Percentiles rank a stretch among this genome's conserved stretches.
Evolutionary conservation across 2,888 invertebrate species (phyloP).

Genomic region (Xylota segnis): DNA sequence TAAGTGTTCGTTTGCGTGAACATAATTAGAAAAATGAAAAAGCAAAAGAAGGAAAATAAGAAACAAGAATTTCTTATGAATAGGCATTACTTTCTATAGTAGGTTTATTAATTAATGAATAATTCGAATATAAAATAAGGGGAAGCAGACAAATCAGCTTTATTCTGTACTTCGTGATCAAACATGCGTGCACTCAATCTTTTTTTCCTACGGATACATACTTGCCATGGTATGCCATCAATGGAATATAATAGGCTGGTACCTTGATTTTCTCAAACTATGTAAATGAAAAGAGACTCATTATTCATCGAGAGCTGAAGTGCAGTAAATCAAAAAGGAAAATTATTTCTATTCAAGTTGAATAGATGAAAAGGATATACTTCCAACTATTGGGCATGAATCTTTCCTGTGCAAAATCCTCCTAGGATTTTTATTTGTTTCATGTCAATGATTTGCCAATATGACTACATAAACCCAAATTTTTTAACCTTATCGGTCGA

Average conservation of each 20-base stretch:
- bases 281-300: not conserved
- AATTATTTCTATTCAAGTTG: not conserved
- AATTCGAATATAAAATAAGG: not conserved
- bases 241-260: not conserved
- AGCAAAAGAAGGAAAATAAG: not conserved
- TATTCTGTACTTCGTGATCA: not conserved
- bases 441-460: too few species aligned
- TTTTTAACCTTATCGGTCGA: too few species aligned
- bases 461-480: too few species aligned
- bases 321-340: not conserved
- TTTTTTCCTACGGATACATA: not conserved
- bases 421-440: too few species aligned
- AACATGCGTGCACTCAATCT: not conserved
- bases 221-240: not conserved
- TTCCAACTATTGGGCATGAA: too few species aligned
- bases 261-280: not conserved
- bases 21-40: conserved; percentile 17
- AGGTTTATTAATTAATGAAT: conserved; percentile 36
- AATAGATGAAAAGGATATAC: not conserved
- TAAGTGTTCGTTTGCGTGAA: conserved; percentile 41
- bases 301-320: not conserved
- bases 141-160: not conserved
- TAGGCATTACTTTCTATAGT: conserved; percentile 5
- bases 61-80: conserved; percentile 8
- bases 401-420: too few species aligned